Evolutionary conservation across 2,797 vertebrate genomes (phyloP), one percentile per base, ranked within the genome.

Genomic region (Falco cherrug): DNA sequence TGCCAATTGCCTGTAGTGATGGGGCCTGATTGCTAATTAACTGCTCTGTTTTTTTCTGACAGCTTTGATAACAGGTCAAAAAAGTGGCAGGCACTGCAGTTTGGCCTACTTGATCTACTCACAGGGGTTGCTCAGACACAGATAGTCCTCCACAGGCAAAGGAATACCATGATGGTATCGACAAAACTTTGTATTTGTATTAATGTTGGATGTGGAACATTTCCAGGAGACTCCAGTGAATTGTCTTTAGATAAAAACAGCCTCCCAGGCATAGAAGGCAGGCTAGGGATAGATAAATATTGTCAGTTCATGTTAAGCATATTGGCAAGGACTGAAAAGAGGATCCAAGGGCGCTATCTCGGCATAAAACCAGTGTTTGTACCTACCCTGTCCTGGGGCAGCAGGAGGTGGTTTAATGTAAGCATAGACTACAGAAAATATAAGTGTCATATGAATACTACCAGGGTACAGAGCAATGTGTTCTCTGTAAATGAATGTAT

Each of bases 21-120:
- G 37, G 84, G 54, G 47, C 15, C 54, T 85, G 79, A 87, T 86
- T 93, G 93, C 37, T 53, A 84, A 65, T 87, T 91, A 84, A 39
- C 43, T 63, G 65, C 13, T 81, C 50, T 54, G 3, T 6, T 51
- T 90, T 90, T 92, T 89, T 78, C 57, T 94, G 69, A 78, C 65
- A 84, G 87, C 74, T 92, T 84, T 86, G 69, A 68, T 89, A 89
- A 83, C 13, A 31, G 29, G 69, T 93, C 69, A 75, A 10, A 89
- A 91, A 90, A 69, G 21, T 29, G 8, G 17, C 71, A 74, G 45
- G 56, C 92, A 7, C 35, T 92, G 37, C 51, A 68, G 37, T 71
- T 81, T 63, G 51, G 45, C 54, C 35, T 70, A 2, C 17, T 82
- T 1, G 0, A 37, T 85, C 41, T 19, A 47, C 84, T 16, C 21